Percentiles rank a stretch among this genome's conserved stretches.
These are phyloP conservation scores for Acipenser ruthenus DNA, from an alignment of 2,797 vertebrate genomes.

Conservation along the genomic window DNA sequence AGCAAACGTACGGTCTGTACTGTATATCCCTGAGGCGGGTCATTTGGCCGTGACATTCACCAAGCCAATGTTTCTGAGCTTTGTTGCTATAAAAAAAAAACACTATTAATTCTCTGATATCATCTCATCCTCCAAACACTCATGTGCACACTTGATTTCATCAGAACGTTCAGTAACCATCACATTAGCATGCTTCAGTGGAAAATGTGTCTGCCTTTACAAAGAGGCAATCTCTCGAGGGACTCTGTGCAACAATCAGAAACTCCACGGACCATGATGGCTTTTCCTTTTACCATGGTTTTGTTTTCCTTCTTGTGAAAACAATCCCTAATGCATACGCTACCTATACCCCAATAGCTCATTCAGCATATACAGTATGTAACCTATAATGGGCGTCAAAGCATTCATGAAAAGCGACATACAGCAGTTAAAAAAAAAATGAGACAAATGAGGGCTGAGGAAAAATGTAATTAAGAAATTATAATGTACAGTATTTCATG, in stretches of 20 bases:
- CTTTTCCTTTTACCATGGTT: conserved; percentile 22
- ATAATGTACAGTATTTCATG: no score
- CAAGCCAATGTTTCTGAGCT: neutral
- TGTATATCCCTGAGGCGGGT: no score
- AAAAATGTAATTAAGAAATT: no score
- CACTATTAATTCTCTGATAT: no score
- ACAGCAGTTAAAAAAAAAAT: no score
- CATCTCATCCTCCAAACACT: no score
- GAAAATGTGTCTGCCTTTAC: conserved; percentile 16
- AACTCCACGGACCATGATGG: conserved; percentile 14
- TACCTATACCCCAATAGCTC: conserved; percentile 16
- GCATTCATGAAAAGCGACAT: no score
- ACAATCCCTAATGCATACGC: conserved; percentile 20
- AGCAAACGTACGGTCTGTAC: no score
- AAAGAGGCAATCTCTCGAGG: conserved; percentile 13
- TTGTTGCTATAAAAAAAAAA: conserved; percentile 4
- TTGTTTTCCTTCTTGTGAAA: conserved; percentile 21
- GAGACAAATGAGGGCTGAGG: no score
- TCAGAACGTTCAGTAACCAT: neutral
- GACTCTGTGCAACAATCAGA: conserved; percentile 10
- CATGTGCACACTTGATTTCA: no score
- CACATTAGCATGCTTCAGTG: conserved; percentile 15
- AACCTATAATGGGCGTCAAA: no score
- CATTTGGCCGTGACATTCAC: no score
- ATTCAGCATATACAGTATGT: conserved; percentile 1